Evolutionary conservation across 92 coral and sea anemone species (phyloP), one percentile per base, ranked within the genome.

Genomic region (Heteractis magnifica): DNA sequence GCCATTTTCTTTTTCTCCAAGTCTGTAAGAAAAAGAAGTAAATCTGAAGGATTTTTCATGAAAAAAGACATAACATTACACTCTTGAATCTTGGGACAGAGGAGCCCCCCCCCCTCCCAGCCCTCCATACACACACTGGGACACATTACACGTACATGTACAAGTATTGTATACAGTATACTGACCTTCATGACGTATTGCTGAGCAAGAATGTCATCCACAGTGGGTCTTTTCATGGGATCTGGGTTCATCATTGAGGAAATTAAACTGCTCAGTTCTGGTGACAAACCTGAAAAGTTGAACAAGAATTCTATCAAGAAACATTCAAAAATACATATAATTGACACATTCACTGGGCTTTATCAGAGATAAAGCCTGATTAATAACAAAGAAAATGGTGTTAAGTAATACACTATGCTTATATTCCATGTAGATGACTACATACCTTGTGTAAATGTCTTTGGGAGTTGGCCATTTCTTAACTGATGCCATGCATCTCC

Each of bases 401-500:
- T 34, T 34, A 34, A 2, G 44, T 34, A 34, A 34, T 34, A 34
- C 44, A 34, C 44, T 34, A 34, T 49, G 74, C 10, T 23, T 15
- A 11, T 49, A 58, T 50, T 18, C 41, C 12, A 75, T 9, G 56
- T 53, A 53, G 58, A 59, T 49, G 4, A 8, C n/a, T 53, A 19
- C 80, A 48, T 82, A 97, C 99, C 99, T 97, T 94, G 91, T 60
- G 92, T 87, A 80, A 97, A 97, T 65, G 86, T 85, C 44, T 85
- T 72, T 6, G 99, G 99, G 15, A 97, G 90, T 76, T 89, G 88
- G 65, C 94, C 93, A 82, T 91, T 90, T 65, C 99, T 87, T 48
- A 97, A 91, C 81, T 92, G 98, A 52, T 97, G 99, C 99, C 99
- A 97, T 7, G 97, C 79, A 13, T 97, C 90, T 55, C 99, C 99